Base-by-base conservation (phyloP, 2,888 invertebrate genomes). In the Agonopterix alstromeriana region DNA sequence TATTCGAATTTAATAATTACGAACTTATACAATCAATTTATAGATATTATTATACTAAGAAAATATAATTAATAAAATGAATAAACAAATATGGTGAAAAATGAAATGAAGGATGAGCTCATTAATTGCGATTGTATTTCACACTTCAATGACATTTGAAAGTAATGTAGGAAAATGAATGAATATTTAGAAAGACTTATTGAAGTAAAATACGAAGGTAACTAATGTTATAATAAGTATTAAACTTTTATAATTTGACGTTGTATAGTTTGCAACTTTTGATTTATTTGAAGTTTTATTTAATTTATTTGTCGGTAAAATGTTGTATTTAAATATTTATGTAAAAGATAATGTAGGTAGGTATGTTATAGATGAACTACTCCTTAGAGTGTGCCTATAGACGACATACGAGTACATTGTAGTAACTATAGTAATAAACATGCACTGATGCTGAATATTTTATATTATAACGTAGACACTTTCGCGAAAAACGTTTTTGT, bases 1-100 rank as follows among this genome's bases (percentile, higher is more conserved):
- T 88, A 88, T 88, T 88, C 88, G 88, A 88, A 88, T 88, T 88
- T 88, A 88, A 88, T 88, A 88, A 88, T 88, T 88, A 88, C 86
- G 88, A 88, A 88, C 88, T 88, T 88, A 88, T 88, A 88, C 88
- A 88, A 79, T 85, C 88, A 82, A 88, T 88, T 88, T 88, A 88
- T 88, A 88, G 88, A 87, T 88, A 88, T 87, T 88, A 87, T 84
- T 87, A 88, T 88, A 88, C 84, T 88, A 88, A 88, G 87, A 87
- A 86, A 84, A 86, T 86, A 85, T 87, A 86, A 88, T 85, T 86
- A 88, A 88, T 83, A 79, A 86, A 87, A 82, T 83, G 74, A 84
- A 84, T 87, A 85, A 87, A 88, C 84, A 85, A 86, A 86, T 82
- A 80, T 82, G 82, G 77, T 85, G 85, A 82, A 83, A 75, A 74